These are phyloP conservation scores for Hippoglossus hippoglossus DNA, from an alignment of 2,797 vertebrate species.

Conservation along the genomic window DNA sequence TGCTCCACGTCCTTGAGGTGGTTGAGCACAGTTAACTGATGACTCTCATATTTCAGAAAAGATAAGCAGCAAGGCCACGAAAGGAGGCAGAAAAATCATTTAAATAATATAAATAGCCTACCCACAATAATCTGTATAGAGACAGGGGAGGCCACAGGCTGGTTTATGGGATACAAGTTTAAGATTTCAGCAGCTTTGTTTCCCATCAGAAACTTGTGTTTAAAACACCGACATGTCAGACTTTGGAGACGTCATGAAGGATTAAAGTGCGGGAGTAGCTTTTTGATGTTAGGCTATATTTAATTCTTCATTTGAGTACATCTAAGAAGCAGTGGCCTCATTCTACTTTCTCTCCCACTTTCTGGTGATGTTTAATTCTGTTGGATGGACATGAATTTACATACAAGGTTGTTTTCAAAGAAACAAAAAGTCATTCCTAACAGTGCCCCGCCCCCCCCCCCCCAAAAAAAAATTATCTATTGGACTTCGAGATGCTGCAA, in stretches of 20 bases:
- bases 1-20: constrained; percentile 45
- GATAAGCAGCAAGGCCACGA: not conserved
- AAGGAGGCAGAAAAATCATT: not conserved
- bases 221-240: constrained; percentile 5
- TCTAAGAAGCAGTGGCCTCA: not conserved
- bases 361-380: not conserved
- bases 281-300: not conserved
- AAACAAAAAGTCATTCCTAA: not conserved
- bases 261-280: not conserved
- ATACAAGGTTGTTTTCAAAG: constrained; percentile 1
- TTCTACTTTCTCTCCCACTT: not conserved
- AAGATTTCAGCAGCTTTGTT: constrained; percentile 25
- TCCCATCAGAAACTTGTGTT: constrained; percentile 35
- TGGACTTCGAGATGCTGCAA: not conserved
- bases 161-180: constrained; percentile 32
- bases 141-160: not conserved
- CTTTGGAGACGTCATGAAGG: not conserved
- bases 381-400: not conserved
- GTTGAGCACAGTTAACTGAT: constrained; percentile 32
- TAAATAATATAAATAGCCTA: constrained; percentile 28
- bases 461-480: not conserved
- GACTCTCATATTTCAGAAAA: constrained; percentile 39
- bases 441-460: too few relatives aligned
- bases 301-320: not conserved
- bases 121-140: constrained; percentile 8